Percentiles rank a stretch among this genome's conserved stretches.
Evolutionary conservation across 2,797 vertebrate species (phyloP).

Genomic region (Percopsis omiscomaycus): DNA sequence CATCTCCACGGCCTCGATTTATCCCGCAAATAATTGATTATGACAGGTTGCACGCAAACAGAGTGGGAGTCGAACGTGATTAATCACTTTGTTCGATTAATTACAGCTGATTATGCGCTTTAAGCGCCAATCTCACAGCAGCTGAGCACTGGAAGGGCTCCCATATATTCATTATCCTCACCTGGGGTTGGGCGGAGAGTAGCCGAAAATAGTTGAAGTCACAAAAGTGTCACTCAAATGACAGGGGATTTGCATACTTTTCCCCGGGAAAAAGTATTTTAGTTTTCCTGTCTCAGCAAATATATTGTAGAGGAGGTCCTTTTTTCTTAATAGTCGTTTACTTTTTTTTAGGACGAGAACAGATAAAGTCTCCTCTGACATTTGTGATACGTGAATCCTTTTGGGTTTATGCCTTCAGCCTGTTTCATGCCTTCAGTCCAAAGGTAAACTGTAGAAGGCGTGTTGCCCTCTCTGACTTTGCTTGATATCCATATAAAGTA

Average conservation of each 20-base stretch:
- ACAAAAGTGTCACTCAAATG: neutral
- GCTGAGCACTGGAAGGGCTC: conserved; percentile 53
- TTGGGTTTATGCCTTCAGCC: conserved; percentile 41
- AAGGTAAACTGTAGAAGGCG: conserved; percentile 47
- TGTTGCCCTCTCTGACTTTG: conserved; percentile 62
- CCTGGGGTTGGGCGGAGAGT: conserved; percentile 27
- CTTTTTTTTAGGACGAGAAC: conserved; percentile 21
- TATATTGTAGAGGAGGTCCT: conserved; percentile 6
- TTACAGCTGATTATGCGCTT: conserved; percentile 74
- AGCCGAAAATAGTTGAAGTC: neutral
- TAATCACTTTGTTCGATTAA: conserved; percentile 86
- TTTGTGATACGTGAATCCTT: conserved; percentile 49
- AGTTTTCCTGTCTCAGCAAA: conserved; percentile 12
- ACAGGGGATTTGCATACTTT: conserved; percentile 7
- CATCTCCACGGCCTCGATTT: conserved; percentile 90
- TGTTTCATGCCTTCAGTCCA: conserved; percentile 41
- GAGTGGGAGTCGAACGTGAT: conserved; percentile 87
- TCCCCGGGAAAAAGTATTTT: neutral
- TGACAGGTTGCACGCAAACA: conserved; percentile 89
- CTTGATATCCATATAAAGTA: conserved; percentile 57
- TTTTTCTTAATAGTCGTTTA: conserved; percentile 15
- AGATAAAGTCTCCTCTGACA: conserved; percentile 44
- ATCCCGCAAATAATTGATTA: conserved; percentile 92
- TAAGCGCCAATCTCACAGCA: conserved; percentile 59
- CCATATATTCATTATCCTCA: conserved; percentile 46